Base-by-base conservation (phyloP, 2,113 vertebrate species). In the Brachypodius melanocephalos region DNA sequence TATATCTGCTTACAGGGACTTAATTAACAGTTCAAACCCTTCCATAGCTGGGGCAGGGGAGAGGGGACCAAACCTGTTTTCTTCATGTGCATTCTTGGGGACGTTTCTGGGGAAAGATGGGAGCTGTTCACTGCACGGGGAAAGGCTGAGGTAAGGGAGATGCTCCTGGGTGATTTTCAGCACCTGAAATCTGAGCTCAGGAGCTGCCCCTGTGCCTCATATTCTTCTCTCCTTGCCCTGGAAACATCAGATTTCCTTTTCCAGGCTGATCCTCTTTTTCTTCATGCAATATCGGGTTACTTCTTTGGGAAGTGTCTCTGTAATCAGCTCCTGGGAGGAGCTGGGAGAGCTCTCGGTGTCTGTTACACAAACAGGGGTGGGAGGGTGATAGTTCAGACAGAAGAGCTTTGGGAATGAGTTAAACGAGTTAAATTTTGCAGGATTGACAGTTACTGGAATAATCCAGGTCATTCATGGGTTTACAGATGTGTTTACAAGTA, bases 51-150 rank as follows among this genome's bases (percentile, higher is more conserved):
- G 91, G 89, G 43, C 40, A 22, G 58, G 93, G 81, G 38, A 61
- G 78, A 90, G 93, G 94, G 93, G 90, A 96, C 95, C 95, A 95
- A 90, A 88, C 21, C 24, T 74, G 32, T 79, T 85, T 85, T 78
- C 40, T 94, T 95, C 83, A 59, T 4, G 0, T 18, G 2, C 5
- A 0, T 66, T 85, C 36, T n/a, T 46, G 61, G 68, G 86, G 72
- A 2, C 10, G 0, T 80, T 83, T 69, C 16, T 51, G 52, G 88
- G 89, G 46, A n/a, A 34, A 26, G 48, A 22, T 67, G 89, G 55
- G 85, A 46, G 52, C 68, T 81, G 28, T 46, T 32, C 24, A 4
- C 24, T 66, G 72, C 58, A 2, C 0, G 3, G 77, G 55, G 65
- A 58, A 46, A 8, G 12, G 68, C 57, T 55, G 88, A 93, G 75